Conservation (phyloP, 2,797 vertebrate species). For the Pseudochirops cupreus region DNA sequence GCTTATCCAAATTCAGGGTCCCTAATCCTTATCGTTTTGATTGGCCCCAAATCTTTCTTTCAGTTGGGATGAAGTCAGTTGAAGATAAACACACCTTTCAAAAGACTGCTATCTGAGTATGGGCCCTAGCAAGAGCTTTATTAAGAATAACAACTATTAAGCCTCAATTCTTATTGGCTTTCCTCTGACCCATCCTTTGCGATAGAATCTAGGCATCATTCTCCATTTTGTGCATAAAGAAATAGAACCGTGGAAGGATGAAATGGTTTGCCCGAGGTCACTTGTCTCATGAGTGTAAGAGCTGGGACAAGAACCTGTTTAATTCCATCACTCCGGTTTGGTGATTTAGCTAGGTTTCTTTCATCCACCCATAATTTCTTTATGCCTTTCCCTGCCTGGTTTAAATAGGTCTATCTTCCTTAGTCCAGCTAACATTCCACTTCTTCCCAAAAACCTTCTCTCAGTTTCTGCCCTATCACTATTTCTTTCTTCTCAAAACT, state of each 20-base stretch:
- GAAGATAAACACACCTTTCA: conserved; percentile 9
- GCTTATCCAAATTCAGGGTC: not conserved
- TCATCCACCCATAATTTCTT: not conserved
- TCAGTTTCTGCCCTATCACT: not conserved
- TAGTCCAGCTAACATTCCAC: not conserved
- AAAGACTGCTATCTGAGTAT: not conserved
- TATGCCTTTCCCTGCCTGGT: not conserved
- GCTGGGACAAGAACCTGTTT: not conserved
- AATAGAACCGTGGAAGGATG: not conserved
- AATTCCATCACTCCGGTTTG: not conserved
- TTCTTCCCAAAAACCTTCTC: not conserved
- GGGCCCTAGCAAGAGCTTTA: not conserved
- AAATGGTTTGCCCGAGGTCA: not conserved
- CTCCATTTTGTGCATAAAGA: not conserved
- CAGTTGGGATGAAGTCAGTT: not conserved
- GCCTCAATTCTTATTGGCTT: not conserved
- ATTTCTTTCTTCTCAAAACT: not conserved
- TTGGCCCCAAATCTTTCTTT: not conserved
- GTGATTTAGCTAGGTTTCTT: not conserved
- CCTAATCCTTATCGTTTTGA: not conserved
- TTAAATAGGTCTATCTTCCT: not conserved
- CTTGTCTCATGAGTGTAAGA: not conserved
- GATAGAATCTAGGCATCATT: not conserved
- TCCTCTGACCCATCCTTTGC: not conserved
- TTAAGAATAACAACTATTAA: not conserved